These are phyloP conservation scores for Clusia tigrina DNA, from an alignment of 2,888 invertebrate species.

Conservation along the genomic window DNA sequence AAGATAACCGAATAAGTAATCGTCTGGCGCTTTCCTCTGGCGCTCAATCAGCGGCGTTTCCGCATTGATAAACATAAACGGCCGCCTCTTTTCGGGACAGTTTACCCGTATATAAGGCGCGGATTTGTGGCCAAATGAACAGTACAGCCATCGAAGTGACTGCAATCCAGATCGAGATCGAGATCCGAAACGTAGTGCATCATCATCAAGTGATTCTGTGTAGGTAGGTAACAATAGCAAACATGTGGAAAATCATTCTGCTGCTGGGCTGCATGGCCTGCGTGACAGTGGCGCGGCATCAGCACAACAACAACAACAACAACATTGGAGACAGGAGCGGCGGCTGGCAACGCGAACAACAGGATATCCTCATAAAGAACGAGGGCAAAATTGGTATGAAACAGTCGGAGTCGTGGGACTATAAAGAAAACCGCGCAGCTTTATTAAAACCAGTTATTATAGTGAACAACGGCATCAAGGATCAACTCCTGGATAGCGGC, in stretches of 20 bases:
- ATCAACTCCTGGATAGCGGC: not conserved
- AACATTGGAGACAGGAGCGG: no score
- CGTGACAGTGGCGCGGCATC: conserved; percentile 41
- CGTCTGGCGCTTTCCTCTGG: not conserved
- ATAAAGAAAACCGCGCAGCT: not conserved
- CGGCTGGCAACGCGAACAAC: not conserved
- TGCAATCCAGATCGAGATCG: no score
- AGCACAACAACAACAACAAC: not conserved
- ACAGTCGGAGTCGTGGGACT: not conserved
- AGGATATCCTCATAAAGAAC: conserved; percentile 9
- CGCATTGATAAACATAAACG: not conserved
- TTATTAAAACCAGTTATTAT: conserved; percentile 12
- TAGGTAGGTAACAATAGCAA: conserved; percentile 6
- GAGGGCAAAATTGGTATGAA: conserved; percentile 17
- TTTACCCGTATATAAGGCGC: no score
- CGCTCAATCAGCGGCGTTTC: not conserved
- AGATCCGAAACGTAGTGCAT: no score
- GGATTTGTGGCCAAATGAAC: no score
- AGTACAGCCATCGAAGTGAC: no score
- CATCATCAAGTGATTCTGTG: not conserved
- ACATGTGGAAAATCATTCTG: conserved; percentile 34
- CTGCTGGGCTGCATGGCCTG: conserved; percentile 43
- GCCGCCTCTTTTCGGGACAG: not conserved
- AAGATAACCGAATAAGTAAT: not conserved
- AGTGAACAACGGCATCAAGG: conserved; percentile 18